Base-by-base conservation (phyloP, 2,113 vertebrate genomes). In the Bujurquina vittata region DNA sequence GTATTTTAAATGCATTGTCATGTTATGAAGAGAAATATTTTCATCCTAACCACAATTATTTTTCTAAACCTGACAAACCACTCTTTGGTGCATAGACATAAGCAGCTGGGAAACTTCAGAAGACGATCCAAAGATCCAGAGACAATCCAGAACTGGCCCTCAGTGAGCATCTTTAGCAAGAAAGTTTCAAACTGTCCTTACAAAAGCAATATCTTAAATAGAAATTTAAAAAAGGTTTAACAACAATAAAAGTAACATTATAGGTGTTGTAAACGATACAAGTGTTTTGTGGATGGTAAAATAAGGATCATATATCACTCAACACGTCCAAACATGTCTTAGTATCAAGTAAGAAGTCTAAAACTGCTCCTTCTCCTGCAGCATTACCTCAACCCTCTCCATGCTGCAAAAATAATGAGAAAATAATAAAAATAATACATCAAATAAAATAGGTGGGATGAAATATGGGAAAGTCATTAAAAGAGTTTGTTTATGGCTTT, bases 31-130 rank as follows among this genome's bases (percentile, higher is more conserved):
- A 14, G 14, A 3, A 12, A 14, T 2, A n/a, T n/a, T 69, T 46
- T 69, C 23, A 69, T 69, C 37, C 37, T 46, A 67, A 67, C 62
- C 62, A 65, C 37, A 65, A 3, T 26, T n/a, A 22, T 67, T 22
- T 67, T 67, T 67, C 14, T 49, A 49, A 49, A 67, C 63, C 40
- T 29, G 29, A 46, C 63, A 43, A 29, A 23, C 10, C 40, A 49
- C 43, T 15, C 14, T 15, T 46, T 29, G 2, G 26, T 67, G 37
- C 23, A 67, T 29, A 26, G 63, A 18, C 15, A 49, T 29, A 29
- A 18, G 15, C 15, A 67, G 40, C 15, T 67, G 52, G 4, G 0
- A 0, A 1, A 23, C 62, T 26, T 46, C 37, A 67, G 62, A 67
- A 46, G 37, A 67, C 26, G 37, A 67, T 26, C 62, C 62, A 67